Conservation (phyloP, 2,113 vertebrate species). For the Amia ocellicauda region DNA sequence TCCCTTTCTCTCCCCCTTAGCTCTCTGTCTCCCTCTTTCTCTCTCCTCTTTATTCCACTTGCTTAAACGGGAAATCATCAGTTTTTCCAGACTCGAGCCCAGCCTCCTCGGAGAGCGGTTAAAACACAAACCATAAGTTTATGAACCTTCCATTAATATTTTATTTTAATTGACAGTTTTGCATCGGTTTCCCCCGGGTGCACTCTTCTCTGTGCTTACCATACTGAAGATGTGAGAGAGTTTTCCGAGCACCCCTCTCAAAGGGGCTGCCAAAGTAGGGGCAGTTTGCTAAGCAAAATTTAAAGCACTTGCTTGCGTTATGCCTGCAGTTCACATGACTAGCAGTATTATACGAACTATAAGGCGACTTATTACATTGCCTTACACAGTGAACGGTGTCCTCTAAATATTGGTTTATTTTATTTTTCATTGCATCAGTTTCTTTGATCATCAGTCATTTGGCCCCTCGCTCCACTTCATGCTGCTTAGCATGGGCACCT, state of each 20-base stretch:
- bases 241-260: not conserved
- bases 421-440: no score
- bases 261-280: no score
- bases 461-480: no score
- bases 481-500: no score
- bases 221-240: constrained; percentile 1
- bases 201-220: constrained; percentile 1
- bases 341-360: no score
- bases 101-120: not conserved
- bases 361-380: no score
- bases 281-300: no score
- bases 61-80: constrained; percentile 2
- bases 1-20: not conserved
- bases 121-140: constrained; percentile 4
- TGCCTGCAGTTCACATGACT: no score
- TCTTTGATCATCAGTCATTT: no score
- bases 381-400: no score
- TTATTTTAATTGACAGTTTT: constrained; percentile 10
- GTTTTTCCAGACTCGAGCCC: not conserved
- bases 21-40: not conserved
- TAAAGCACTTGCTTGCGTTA: no score
- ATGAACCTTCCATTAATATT: constrained; percentile 5
- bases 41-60: not conserved
- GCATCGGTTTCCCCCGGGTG: not conserved
- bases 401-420: no score